Evolutionary conservation across 2,888 invertebrate species (phyloP).

Genomic region (Epinotia brunnichana): DNA sequence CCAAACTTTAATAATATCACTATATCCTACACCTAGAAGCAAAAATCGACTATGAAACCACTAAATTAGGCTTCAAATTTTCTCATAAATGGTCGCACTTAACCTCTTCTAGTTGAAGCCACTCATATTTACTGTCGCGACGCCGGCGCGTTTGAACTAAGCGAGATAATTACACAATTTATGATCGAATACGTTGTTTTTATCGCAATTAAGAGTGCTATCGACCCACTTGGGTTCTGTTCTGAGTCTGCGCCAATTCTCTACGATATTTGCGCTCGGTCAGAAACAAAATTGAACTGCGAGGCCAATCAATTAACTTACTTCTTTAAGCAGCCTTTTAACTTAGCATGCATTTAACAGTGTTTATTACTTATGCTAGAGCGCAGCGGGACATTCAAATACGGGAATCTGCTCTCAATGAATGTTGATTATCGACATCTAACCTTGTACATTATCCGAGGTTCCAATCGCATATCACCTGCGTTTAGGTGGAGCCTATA

Average conservation of each 20-base stretch:
- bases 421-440: constrained; percentile 6
- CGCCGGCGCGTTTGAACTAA: constrained; percentile 65
- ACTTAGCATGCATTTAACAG: constrained; percentile 19
- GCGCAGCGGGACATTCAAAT: not conserved
- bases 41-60: not conserved
- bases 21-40: not conserved
- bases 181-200: constrained; percentile 71
- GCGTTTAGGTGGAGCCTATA: not conserved
- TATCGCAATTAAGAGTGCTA: constrained; percentile 72
- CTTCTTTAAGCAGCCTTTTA: constrained; percentile 35
- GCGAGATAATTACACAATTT: constrained; percentile 74
- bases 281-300: constrained; percentile 63
- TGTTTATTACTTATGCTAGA: constrained; percentile 8
- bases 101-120: constrained; percentile 19
- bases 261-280: constrained; percentile 55
- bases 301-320: constrained; percentile 57
- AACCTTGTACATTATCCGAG: constrained; percentile 10
- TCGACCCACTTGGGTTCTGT: constrained; percentile 51
- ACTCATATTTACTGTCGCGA: constrained; percentile 53
- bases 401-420: constrained; percentile 3
- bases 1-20: not conserved
- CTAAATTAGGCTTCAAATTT: not conserved
- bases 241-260: constrained; percentile 57
- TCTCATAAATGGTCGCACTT: constrained; percentile 16
- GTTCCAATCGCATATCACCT: not conserved